phyloP scores from a whole-genome alignment of 2,113 vertebrate genomes.

The Drymodes brunneopygia region DNA sequence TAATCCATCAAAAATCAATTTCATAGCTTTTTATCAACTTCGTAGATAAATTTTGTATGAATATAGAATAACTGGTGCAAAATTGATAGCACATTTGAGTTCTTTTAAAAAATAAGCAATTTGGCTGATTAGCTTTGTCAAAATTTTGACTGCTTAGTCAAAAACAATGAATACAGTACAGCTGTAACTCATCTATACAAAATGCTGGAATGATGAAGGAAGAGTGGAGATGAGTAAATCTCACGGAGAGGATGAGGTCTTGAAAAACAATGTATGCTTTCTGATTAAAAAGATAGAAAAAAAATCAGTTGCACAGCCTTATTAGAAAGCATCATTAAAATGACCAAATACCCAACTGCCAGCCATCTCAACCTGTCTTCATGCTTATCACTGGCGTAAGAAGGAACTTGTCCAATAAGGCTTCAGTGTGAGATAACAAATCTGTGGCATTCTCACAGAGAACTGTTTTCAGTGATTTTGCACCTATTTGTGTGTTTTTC shows the following conservation, averaged over 20 bases:
- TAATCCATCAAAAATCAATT: rapidly evolving
- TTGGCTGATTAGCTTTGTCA: background rate
- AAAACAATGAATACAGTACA: background rate
- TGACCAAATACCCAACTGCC: background rate
- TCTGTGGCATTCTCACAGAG: background rate
- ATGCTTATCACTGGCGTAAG: background rate
- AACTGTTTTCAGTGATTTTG: background rate
- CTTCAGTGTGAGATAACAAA: background rate
- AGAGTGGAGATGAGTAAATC: background rate
- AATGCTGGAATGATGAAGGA: background rate
- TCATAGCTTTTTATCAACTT: background rate
- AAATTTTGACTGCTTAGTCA: background rate
- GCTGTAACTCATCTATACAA: background rate
- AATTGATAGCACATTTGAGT: background rate
- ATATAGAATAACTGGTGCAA: background rate
- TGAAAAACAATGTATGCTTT: background rate
- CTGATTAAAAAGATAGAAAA: background rate
- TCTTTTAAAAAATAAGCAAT: background rate
- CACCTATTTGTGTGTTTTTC: background rate
- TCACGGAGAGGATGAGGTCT: background rate
- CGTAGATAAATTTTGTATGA: background rate
- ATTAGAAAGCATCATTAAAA: background rate
- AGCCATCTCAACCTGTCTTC: background rate
- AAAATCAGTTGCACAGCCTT: background rate
- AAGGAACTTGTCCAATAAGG: background rate